Evolutionary conservation across 2,797 vertebrate genomes (phyloP), one percentile per base, ranked within the genome.

Genomic region (Fistularia tabacaria): DNA sequence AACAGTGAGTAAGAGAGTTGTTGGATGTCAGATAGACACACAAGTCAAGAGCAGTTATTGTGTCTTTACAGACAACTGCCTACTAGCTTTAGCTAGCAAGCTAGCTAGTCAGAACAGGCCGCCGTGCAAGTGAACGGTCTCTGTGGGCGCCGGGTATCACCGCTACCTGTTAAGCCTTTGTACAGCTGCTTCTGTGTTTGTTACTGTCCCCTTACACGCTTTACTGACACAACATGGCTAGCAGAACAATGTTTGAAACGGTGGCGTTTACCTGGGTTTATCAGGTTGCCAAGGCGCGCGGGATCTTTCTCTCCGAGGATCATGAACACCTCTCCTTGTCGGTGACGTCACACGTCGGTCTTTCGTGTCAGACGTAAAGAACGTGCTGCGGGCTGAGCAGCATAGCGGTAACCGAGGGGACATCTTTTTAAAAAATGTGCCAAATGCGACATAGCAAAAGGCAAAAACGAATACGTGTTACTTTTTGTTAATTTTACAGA

Each of bases 301-400:
- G 89, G 89, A 88, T 88, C 87, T 91, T 90, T 89, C 88, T 90
- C 86, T 91, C 90, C 88, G 87, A 90, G 83, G 87, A 91, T 91
- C 91, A 87, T 90, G 90, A 92, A 90, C 90, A 90, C 89, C 90
- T 88, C 88, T 88, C 85, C 89, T 84, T 81, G 85, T 81, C 74
- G 71, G 7, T 92, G 86, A 92, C 91, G 91, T 91, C 87, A 92
- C 76, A 51, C 89, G 89, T 83, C 81, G 66, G 65, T 77, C 68
- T 77, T 76, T 77, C 71, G 76, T 76, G 14, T 51, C 62, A 64
- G 49, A 88, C 90, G 88, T 87, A 83, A 76, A 78, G 68, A 62
- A 51, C 58, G 68, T 63, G 77, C 69, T 59, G 74, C 50, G 46
- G 47, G 25, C 66, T 51, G 69, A 51, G 62, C 25, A 58, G 37